Percentiles rank a stretch among this genome's conserved stretches.
Evolutionary conservation across 1,140 invertebrate genomes (phyloP).

Genomic region (Macrobrachium rosenbergii): DNA sequence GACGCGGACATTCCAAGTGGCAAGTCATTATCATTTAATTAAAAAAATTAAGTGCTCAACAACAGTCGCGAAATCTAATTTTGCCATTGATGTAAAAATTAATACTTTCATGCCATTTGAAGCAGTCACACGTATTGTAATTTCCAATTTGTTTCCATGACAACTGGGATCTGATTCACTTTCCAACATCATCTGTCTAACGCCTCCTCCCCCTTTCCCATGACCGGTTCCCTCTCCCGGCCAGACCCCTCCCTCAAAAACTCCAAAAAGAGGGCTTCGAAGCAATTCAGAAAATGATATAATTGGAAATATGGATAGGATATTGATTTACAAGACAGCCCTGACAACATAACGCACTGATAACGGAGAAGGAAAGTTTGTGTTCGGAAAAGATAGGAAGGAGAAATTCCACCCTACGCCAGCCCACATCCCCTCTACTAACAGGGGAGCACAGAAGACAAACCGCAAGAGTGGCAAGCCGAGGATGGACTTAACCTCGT

Average conservation of each 20-base stretch:
- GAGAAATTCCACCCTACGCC: too few species aligned
- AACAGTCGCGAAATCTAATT: too few species aligned
- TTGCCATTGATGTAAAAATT: neutral
- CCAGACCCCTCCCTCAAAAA: too few species aligned
- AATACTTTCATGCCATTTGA: constrained; percentile 6
- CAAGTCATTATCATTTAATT: neutral
- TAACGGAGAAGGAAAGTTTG: too few species aligned
- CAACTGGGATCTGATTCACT: constrained; percentile 4
- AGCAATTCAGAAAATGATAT: neutral
- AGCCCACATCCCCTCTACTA: neutral
- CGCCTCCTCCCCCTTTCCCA: too few species aligned
- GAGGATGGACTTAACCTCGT: too few species aligned
- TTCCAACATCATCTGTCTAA: neutral
- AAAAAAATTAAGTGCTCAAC: constrained; percentile 8
- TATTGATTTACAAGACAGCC: neutral
- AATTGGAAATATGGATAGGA: constrained; percentile 7
- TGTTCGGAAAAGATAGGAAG: too few species aligned
- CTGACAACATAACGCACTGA: too few species aligned
- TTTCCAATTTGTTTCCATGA: constrained; percentile 24
- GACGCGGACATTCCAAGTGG: too few species aligned
- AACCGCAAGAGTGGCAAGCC: too few species aligned
- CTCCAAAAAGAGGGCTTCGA: neutral
- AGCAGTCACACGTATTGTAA: constrained; percentile 1
- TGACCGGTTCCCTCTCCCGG: too few species aligned
- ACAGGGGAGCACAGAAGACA: too few species aligned